Evolutionary conservation across 2,888 invertebrate genomes (phyloP).

Genomic region (Cyrtodaria siliqua): DNA sequence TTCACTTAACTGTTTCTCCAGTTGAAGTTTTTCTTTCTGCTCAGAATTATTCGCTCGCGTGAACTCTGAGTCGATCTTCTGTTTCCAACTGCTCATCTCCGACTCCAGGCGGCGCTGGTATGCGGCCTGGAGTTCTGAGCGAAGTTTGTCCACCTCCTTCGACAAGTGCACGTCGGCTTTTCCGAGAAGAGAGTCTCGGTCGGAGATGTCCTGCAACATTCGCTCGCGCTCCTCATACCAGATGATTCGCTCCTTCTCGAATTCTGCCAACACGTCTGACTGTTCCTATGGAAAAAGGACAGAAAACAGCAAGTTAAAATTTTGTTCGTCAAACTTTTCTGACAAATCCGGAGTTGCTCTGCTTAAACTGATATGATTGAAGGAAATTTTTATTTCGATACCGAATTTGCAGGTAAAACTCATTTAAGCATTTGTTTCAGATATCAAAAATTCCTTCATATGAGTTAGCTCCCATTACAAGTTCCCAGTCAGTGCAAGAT

Average conservation of each 20-base stretch:
- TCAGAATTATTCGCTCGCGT: slow-evolving; percentile 51
- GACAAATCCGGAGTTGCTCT: too few species aligned
- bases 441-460: too few species aligned
- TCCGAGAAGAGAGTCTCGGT: slow-evolving; percentile 68
- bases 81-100: slow-evolving; percentile 54
- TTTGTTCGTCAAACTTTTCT: too few species aligned
- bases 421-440: too few species aligned
- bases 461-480: too few species aligned
- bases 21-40: slow-evolving; percentile 61
- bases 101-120: slow-evolving; percentile 67
- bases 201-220: slow-evolving; percentile 63
- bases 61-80: slow-evolving; percentile 57
- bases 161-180: slow-evolving; percentile 73
- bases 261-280: slow-evolving; percentile 33
- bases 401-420: too few species aligned
- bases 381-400: too few species aligned
- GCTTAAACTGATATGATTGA: too few species aligned
- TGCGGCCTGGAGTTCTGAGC: slow-evolving; percentile 64
- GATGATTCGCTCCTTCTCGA: slow-evolving; percentile 55
- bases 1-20: slow-evolving; percentile 62
- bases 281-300: slow-evolving; percentile 48
- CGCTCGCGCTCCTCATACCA: slow-evolving; percentile 65
- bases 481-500: too few species aligned
- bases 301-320: too few species aligned
- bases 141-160: slow-evolving; percentile 70